These are phyloP conservation scores for Drosophila lutescens DNA, from an alignment of 2,888 invertebrate species.

Conservation along the genomic window DNA sequence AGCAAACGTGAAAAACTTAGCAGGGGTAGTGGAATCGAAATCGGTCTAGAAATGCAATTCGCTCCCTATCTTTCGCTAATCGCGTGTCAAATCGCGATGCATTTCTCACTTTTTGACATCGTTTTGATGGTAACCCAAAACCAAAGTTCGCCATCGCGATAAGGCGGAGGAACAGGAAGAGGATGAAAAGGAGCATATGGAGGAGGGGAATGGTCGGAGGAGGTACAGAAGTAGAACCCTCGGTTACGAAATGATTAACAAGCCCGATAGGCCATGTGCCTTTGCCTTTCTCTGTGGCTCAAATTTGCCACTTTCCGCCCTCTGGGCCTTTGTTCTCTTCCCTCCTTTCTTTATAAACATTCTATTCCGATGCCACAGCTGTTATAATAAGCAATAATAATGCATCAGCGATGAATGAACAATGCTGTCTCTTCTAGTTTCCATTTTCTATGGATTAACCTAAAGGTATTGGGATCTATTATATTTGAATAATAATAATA, in stretches of 20 bases:
- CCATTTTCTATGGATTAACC: neutral
- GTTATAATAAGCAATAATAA: slow-evolving; percentile 44
- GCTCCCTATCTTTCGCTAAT: slow-evolving; percentile 56
- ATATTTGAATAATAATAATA: too few species aligned
- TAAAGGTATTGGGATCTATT: neutral
- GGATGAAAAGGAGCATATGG: neutral
- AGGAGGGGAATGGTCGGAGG: neutral
- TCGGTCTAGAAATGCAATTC: slow-evolving; percentile 9
- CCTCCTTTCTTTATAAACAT: slow-evolving; percentile 11
- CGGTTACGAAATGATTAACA: slow-evolving; percentile 73
- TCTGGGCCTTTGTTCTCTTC: slow-evolving; percentile 10
- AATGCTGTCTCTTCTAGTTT: neutral
- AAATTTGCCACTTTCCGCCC: slow-evolving; percentile 68
- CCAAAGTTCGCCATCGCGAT: slow-evolving; percentile 63
- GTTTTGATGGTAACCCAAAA: slow-evolving; percentile 81
- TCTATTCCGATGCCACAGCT: slow-evolving; percentile 58
- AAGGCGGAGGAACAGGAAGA: neutral
- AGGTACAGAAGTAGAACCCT: slow-evolving; percentile 45
- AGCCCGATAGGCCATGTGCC: slow-evolving; percentile 66
- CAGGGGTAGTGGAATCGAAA: neutral
- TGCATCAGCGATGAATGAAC: slow-evolving; percentile 21
- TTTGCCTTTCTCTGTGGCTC: slow-evolving; percentile 34
- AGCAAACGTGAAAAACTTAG: neutral
- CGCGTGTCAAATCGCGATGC: slow-evolving; percentile 81
- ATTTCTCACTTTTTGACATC: slow-evolving; percentile 49